phyloP scores from a whole-genome alignment of 2,888 invertebrate species.

The Tricholauxania praeusta region DNA sequence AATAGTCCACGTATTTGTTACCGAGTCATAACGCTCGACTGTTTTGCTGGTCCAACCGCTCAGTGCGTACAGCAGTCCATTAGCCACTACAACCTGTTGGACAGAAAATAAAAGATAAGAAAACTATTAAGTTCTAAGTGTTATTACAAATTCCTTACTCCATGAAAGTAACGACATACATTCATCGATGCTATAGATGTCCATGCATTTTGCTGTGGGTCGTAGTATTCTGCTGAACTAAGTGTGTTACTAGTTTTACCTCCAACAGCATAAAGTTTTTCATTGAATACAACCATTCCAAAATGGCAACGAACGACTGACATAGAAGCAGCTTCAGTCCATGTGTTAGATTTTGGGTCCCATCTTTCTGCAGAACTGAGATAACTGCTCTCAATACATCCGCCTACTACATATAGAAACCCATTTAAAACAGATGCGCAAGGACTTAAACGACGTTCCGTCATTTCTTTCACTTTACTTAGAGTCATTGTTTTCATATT shows the following conservation, averaged over 20 bases:
- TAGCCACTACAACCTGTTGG: constrained; percentile 79
- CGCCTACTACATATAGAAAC: constrained; percentile 93
- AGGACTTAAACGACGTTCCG: constrained; percentile 86
- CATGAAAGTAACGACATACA: constrained; percentile 87
- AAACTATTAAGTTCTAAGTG: neutral
- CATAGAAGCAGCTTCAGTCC: constrained; percentile 92
- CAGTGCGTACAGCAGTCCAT: constrained; percentile 90
- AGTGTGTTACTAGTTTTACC: constrained; percentile 92
- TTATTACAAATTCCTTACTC: constrained; percentile 71
- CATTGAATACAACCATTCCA: constrained; percentile 88
- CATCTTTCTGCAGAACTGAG: too few species aligned
- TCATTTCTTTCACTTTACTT: constrained; percentile 88
- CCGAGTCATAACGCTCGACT: constrained; percentile 86
- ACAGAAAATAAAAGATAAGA: neutral
- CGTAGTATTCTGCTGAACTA: constrained; percentile 91
- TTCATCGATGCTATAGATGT: constrained; percentile 88
- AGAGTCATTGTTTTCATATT: constrained; percentile 85
- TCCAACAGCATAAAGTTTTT: constrained; percentile 89
- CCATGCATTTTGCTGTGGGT: constrained; percentile 83
- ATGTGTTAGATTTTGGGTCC: too few species aligned
- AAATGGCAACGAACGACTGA: constrained; percentile 85
- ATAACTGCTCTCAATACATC: constrained; percentile 90
- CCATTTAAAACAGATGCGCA: constrained; percentile 82
- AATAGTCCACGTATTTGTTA: constrained; percentile 85
- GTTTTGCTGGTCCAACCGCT: constrained; percentile 95